phyloP scores from a whole-genome alignment of 1,140 invertebrate genomes.

The Drosophila sulfurigaster region DNA sequence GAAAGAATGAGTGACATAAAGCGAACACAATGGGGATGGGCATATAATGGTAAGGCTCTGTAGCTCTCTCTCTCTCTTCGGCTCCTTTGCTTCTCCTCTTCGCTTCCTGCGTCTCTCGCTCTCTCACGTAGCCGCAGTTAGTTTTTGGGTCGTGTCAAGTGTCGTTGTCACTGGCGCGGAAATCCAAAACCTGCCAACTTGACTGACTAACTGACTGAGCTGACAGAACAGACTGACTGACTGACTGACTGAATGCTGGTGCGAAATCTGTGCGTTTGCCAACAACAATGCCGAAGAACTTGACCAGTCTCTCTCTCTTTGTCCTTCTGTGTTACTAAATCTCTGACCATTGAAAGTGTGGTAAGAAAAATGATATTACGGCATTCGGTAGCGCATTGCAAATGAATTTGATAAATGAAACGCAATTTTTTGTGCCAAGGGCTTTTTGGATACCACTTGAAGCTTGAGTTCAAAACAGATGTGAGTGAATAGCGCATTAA shows the following conservation, averaged over 20 bases:
- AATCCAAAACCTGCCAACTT: slow-evolving; percentile 63
- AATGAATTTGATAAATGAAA: slow-evolving; percentile 76
- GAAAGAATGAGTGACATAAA: slow-evolving; percentile 24
- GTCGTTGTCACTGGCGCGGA: slow-evolving; percentile 62
- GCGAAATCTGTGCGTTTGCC: slow-evolving; percentile 62
- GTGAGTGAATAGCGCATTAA: background rate
- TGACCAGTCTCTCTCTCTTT: slow-evolving; percentile 24
- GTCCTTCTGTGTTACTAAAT: background rate
- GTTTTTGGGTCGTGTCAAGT: slow-evolving; percentile 76
- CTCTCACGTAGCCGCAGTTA: slow-evolving; percentile 56
- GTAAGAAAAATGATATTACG: slow-evolving; percentile 74
- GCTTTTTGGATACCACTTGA: background rate
- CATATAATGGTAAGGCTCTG: slow-evolving; percentile 31
- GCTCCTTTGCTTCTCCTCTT: background rate
- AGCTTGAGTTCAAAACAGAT: background rate
- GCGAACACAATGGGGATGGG: slow-evolving; percentile 4
- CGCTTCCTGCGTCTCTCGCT: background rate
- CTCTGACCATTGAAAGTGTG: slow-evolving; percentile 22
- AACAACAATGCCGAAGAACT: slow-evolving; percentile 35
- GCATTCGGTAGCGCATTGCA: slow-evolving; percentile 23
- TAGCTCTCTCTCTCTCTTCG: background rate
- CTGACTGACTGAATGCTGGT: slow-evolving; percentile 41
- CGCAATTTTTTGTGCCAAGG: slow-evolving; percentile 40
- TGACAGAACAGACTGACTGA: slow-evolving; percentile 14
- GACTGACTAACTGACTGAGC: slow-evolving; percentile 9